Percentiles rank a stretch among this genome's conserved stretches.
Evolutionary conservation across 1,140 invertebrate genomes (phyloP).

Genomic region (Thaumatotibia leucotreta): DNA sequence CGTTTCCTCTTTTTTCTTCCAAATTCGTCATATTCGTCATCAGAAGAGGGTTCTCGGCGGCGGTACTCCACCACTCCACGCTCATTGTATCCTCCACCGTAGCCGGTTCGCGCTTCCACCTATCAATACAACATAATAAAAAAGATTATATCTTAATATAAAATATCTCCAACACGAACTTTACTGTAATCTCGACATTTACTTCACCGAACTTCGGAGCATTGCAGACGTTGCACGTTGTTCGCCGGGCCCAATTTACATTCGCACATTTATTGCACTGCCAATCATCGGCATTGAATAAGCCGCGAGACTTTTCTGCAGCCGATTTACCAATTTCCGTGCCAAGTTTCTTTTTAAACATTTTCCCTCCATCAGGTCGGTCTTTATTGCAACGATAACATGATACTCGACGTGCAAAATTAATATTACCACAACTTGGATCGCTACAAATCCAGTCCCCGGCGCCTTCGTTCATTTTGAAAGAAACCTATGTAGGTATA

Average conservation of each 20-base stretch:
- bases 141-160: not conserved
- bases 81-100: slow-evolving; percentile 95
- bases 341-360: slow-evolving; percentile 92
- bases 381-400: slow-evolving; percentile 95
- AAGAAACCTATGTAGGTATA: slow-evolving; percentile 20
- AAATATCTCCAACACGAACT: slow-evolving; percentile 50
- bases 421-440: slow-evolving; percentile 93
- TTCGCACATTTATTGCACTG: slow-evolving; percentile 99
- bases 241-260: slow-evolving; percentile 98
- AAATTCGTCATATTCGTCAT: slow-evolving; percentile 98
- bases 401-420: slow-evolving; percentile 92
- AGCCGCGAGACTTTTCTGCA: slow-evolving; percentile 97
- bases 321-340: slow-evolving; percentile 98
- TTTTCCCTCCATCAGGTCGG: slow-evolving; percentile 74
- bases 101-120: slow-evolving; percentile 86
- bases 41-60: slow-evolving; percentile 88
- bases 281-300: slow-evolving; percentile 99
- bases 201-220: slow-evolving; percentile 97
- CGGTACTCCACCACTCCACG: slow-evolving; percentile 95
- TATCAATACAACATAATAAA: slow-evolving; percentile 30
- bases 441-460: slow-evolving; percentile 71
- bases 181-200: slow-evolving; percentile 27
- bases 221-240: slow-evolving; percentile 99
- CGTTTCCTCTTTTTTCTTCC: slow-evolving; percentile 87
- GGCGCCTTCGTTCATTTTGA: slow-evolving; percentile 73